Base-by-base conservation (phyloP, 2,113 vertebrate species). In the Maylandia zebra region DNA sequence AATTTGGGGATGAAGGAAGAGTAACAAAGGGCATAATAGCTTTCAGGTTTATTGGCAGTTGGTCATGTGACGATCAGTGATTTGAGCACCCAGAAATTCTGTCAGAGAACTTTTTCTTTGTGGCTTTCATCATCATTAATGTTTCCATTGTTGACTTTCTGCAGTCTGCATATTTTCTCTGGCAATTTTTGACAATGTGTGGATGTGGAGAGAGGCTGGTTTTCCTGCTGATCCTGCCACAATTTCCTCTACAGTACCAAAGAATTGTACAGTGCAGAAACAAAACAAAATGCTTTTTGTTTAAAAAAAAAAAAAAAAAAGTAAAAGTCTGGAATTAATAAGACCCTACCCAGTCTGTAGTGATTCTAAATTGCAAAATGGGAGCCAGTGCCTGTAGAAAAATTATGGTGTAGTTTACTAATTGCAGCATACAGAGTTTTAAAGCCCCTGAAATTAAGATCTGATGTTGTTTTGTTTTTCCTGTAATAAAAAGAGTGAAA, bases 91-190 rank as follows among this genome's bases (percentile, higher is more conserved):
- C 43, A 13, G 55, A 27, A 61, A 66, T 81, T 85, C 81, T 59
- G 41, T 41, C n/a, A 7, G 4, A 59, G 57, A 57, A 71, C 19
- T 10, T n/a, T 56, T 78, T 45, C 78, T 59, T 64, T 90, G 24
- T 45, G 74, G 83, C 52, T 61, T 84, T 45, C 34, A 34, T 50
- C 81, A 41, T 88, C 76, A 32, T 87, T 88, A 55, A 86, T 86
- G 87, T 92, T 93, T 90, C 89, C 90, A 83, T 88, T 89, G 80
- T 90, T 89, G 78, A 61, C 24, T 13, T 74, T 45, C 69, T 74
- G 22, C 9, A 74, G 69, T 81, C 50, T 88, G 43, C 81, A 83
- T 81, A 83, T 86, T 88, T 84, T 69, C 69, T 50, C 59, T 56
- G 74, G 57, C 85, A 41, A 19, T 41, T 69, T 81, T 14, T 48